Conservation (phyloP, 2,888 invertebrate species). For the Eugnorisma glareosa region DNA sequence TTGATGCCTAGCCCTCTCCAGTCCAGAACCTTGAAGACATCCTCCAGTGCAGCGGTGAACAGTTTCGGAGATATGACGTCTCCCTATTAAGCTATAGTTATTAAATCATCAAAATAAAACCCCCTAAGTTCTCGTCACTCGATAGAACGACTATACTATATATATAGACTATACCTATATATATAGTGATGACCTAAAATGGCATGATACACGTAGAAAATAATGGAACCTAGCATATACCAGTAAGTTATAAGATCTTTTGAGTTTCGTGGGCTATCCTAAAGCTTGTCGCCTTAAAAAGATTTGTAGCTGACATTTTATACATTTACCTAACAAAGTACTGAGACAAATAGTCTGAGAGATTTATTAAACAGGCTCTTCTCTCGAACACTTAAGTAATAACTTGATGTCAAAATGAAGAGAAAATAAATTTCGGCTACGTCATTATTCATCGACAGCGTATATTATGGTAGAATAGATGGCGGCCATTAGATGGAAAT, state of each 20-base stretch:
- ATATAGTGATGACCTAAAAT: too few relatives aligned
- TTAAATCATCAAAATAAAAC: too few relatives aligned
- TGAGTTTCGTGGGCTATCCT: background rate
- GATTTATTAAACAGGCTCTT: constrained; percentile 57
- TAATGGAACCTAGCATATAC: background rate
- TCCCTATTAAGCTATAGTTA: too few relatives aligned
- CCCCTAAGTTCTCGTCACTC: too few relatives aligned
- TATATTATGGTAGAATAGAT: constrained; percentile 83
- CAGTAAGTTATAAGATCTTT: background rate
- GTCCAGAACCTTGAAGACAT: too few relatives aligned
- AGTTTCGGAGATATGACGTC: too few relatives aligned
- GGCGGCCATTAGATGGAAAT: constrained; percentile 76
- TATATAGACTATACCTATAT: too few relatives aligned
- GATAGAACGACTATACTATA: too few relatives aligned
- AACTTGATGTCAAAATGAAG: constrained; percentile 73
- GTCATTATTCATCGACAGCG: constrained; percentile 85
- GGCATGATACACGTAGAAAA: background rate
- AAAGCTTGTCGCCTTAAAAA: constrained; percentile 18
- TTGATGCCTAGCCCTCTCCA: too few relatives aligned
- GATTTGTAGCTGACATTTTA: constrained; percentile 38
- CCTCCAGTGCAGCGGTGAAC: too few relatives aligned
- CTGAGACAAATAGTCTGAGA: constrained; percentile 57
- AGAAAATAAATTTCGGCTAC: constrained; percentile 81
- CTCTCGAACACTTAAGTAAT: constrained; percentile 69
- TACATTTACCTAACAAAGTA: constrained; percentile 37